Percentiles rank a stretch among this genome's conserved stretches.
phyloP scores from a whole-genome alignment of 2,888 invertebrate genomes.

The Nomada goodeniana region DNA sequence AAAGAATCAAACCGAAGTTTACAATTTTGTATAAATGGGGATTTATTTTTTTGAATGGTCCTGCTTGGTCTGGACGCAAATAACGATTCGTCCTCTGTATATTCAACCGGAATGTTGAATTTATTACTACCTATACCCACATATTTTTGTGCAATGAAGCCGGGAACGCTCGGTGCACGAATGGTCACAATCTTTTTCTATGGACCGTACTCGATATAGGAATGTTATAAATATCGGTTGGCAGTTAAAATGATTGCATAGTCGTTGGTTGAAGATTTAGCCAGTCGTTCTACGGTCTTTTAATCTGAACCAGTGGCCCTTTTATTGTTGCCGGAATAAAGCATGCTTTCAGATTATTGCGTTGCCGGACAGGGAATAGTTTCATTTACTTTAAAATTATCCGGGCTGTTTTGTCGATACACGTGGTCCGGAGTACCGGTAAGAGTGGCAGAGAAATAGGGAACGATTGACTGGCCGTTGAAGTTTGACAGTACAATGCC shows the following conservation, averaged over 20 bases:
- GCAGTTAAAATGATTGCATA: conserved; percentile 40
- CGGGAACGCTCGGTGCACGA: no score
- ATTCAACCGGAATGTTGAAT: no score
- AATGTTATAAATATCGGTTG: conserved; percentile 32
- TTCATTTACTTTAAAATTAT: conserved; percentile 53
- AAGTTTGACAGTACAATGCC: conserved; percentile 62
- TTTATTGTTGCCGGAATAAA: conserved; percentile 47
- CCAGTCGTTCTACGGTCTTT: conserved; percentile 32
- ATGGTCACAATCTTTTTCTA: neutral
- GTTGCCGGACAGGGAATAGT: conserved; percentile 10
- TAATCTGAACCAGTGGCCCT: conserved; percentile 39
- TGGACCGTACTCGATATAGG: neutral
- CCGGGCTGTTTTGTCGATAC: conserved; percentile 52
- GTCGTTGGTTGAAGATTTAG: conserved; percentile 11
- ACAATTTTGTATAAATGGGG: no score
- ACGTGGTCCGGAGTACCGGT: neutral
- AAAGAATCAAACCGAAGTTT: no score
- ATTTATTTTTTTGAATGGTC: no score
- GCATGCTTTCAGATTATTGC: conserved; percentile 62
- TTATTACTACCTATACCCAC: no score
- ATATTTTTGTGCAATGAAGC: no score
- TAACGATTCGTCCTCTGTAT: no score
- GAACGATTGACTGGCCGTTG: conserved; percentile 40
- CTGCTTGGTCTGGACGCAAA: no score
- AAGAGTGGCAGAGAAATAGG: conserved; percentile 31